phyloP scores from a whole-genome alignment of 2,113 vertebrate genomes.

The Colinus virginianus region DNA sequence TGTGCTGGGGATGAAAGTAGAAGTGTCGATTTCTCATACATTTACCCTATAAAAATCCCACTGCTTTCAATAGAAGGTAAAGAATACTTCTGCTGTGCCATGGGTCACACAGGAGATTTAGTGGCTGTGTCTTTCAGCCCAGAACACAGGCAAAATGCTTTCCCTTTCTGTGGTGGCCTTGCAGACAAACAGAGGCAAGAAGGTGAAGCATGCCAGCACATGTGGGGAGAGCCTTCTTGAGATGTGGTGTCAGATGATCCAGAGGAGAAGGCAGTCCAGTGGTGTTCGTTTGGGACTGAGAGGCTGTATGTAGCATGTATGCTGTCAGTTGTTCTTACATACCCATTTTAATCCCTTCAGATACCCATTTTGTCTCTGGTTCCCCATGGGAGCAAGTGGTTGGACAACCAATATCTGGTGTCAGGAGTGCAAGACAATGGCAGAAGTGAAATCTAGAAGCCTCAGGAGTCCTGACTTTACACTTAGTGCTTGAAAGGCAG shows the following conservation, averaged over 20 bases:
- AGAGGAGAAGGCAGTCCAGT: neutral
- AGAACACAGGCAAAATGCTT: neutral
- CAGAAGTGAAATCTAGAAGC: neutral
- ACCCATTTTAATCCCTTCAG: neutral
- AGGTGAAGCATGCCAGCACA: neutral
- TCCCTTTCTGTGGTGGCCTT: too few species aligned
- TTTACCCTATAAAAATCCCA: neutral
- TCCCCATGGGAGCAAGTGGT: neutral
- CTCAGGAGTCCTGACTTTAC: neutral
- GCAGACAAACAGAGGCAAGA: neutral
- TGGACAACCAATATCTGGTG: neutral
- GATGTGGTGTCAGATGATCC: neutral
- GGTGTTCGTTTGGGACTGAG: neutral
- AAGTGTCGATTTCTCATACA: fast-evolving
- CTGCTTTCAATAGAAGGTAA: neutral
- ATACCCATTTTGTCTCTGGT: neutral
- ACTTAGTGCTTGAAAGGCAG: neutral
- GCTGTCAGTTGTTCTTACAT: neutral
- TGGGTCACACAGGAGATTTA: neutral
- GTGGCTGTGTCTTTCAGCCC: neutral
- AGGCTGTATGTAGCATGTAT: neutral
- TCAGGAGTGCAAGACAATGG: neutral
- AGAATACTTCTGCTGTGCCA: neutral
- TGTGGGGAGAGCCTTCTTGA: neutral
- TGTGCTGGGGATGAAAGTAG: neutral